A percentile compares a stretch with the other conserved stretches of the same genome.
These are phyloP conservation scores for Phlogophora meticulosa DNA, from an alignment of 2,888 invertebrate species.

Conservation along the genomic window DNA sequence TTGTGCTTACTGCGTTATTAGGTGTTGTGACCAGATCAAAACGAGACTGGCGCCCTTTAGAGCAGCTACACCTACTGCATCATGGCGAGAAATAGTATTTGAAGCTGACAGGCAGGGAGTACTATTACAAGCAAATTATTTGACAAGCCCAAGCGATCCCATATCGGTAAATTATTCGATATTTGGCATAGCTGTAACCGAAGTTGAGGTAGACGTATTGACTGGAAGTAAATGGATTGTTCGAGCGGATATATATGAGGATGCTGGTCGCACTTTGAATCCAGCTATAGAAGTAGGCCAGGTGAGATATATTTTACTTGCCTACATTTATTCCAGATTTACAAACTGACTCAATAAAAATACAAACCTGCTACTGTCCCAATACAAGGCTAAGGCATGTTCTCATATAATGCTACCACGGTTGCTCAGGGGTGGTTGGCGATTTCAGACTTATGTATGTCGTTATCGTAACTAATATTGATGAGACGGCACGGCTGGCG, in stretches of 20 bases:
- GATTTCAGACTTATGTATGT: no score
- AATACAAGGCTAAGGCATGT: no score
- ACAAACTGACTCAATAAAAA: no score
- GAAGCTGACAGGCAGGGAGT: conserved; percentile 72
- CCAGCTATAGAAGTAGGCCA: conserved; percentile 94
- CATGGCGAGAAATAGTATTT: conserved; percentile 72
- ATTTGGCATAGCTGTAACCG: conserved; percentile 72
- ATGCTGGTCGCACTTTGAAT: conserved; percentile 93
- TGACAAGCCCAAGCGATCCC: conserved; percentile 72
- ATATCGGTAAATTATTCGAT: conserved; percentile 69
- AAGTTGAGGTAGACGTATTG: conserved; percentile 75
- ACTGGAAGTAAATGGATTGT: conserved; percentile 75
- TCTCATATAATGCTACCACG: no score
- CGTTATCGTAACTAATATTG: no score
- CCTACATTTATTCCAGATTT: no score
- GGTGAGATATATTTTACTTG: conserved; percentile 73
- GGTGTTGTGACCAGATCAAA: conserved; percentile 72
- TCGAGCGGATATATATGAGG: conserved; percentile 81
- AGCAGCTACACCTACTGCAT: conserved; percentile 70
- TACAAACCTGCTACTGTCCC: no score
- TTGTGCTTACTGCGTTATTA: conserved; percentile 71
- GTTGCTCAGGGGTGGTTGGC: no score
- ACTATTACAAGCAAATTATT: conserved; percentile 72
- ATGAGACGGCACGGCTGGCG: no score
- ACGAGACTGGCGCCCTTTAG: conserved; percentile 70